A percentile compares a stretch with the other conserved stretches of the same genome.
Conservation (phyloP, 2,113 vertebrate genomes). For the Nothoprocta perdicaria region DNA sequence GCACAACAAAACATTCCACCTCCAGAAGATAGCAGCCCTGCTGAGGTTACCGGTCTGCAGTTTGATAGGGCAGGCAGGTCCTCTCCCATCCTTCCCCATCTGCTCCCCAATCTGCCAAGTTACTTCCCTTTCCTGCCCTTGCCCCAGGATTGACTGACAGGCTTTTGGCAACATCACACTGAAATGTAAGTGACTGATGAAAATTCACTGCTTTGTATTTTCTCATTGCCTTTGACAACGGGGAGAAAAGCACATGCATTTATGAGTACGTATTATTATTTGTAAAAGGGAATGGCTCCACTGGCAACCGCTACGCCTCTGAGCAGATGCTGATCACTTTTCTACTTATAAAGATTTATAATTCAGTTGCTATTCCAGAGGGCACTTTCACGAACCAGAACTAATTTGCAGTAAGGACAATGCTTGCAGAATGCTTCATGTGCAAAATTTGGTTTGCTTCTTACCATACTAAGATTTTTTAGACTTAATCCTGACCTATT, state of each 20-base stretch:
- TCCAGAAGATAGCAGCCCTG: slow-evolving; percentile 1
- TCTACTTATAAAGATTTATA: not conserved
- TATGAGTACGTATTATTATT: not conserved
- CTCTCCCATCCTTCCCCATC: not conserved
- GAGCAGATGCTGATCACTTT: slow-evolving; percentile 29
- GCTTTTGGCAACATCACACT: not conserved
- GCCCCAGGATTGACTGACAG: not conserved
- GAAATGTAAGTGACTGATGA: not conserved
- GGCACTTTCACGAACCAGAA: not conserved
- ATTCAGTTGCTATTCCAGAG: slow-evolving; percentile 24
- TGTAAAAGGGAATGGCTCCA: not conserved
- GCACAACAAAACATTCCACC: not conserved
- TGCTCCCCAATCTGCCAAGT: not conserved
- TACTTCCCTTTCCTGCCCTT: not conserved
- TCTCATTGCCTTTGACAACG: not conserved
- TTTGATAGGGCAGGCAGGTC: not conserved
- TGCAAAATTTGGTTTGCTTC: not conserved
- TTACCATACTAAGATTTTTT: not conserved
- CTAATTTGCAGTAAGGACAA: not conserved
- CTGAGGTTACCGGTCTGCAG: not conserved
- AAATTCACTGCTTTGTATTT: slow-evolving; percentile 18
- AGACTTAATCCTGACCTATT: not conserved
- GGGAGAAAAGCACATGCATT: not conserved
- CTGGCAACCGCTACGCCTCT: not conserved
- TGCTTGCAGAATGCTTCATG: not conserved